phyloP scores from a whole-genome alignment of 2,113 vertebrate genomes.

The Emydura subglobosa region DNA sequence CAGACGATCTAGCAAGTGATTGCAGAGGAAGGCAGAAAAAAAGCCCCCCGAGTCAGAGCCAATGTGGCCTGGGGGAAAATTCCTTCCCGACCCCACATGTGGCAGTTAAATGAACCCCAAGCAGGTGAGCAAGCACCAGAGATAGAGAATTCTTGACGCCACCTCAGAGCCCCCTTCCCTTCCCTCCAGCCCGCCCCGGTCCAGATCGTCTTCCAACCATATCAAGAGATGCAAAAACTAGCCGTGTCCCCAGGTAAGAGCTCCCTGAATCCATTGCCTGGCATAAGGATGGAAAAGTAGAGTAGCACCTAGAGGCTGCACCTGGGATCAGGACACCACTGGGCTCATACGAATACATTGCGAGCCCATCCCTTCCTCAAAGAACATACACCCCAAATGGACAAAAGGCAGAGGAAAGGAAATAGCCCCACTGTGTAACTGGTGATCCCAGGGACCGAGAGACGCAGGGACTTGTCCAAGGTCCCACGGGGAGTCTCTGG shows the following conservation, averaged over 20 bases:
- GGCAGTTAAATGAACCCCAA: too few species aligned
- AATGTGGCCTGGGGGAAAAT: not conserved
- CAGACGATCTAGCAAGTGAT: not conserved
- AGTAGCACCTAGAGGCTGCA: not conserved
- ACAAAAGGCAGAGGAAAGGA: not conserved
- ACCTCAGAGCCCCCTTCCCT: not conserved
- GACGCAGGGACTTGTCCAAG: not conserved
- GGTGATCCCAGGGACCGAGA: not conserved
- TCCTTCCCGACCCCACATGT: not conserved
- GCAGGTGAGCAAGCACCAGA: too few species aligned
- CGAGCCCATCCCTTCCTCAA: not conserved
- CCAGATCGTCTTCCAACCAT: not conserved
- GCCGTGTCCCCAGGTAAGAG: not conserved
- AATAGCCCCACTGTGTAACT: not conserved
- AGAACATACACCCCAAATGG: not conserved
- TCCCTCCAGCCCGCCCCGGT: not conserved
- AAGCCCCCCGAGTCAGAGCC: not conserved
- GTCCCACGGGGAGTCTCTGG: not conserved
- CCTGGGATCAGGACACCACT: not conserved
- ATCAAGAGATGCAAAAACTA: not conserved
- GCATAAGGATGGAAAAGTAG: not conserved
- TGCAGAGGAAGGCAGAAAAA: not conserved
- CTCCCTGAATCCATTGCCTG: not conserved
- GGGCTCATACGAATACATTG: too few species aligned
- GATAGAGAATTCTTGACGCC: too few species aligned